These are phyloP conservation scores for Gymnoscopelus microlampas DNA, from an alignment of 2,797 vertebrate genomes.

Conservation along the genomic window DNA sequence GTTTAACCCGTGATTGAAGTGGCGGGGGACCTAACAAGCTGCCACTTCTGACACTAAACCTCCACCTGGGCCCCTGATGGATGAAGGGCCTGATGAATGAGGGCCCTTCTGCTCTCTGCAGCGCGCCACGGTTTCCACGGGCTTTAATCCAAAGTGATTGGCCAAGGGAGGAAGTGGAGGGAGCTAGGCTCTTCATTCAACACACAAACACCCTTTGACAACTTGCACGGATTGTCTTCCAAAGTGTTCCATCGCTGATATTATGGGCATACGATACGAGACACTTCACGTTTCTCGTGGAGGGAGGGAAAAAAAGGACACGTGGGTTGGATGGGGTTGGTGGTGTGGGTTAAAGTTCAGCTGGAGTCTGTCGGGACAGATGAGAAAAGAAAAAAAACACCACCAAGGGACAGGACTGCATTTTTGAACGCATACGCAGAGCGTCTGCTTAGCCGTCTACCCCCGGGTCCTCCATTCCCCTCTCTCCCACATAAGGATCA, in stretches of 20 bases:
- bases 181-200: conserved; percentile 59
- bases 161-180: conserved; percentile 54
- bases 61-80: conserved; percentile 39
- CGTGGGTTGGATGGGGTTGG: not conserved
- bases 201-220: conserved; percentile 64
- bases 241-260: conserved; percentile 58
- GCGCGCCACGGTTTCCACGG: conserved; percentile 48
- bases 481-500: conserved; percentile 60
- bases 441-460: conserved; percentile 58
- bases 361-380: conserved; percentile 1
- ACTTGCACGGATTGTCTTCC: conserved; percentile 51
- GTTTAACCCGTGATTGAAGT: conserved; percentile 46
- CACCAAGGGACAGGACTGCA: conserved; percentile 45
- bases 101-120: conserved; percentile 49
- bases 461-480: conserved; percentile 61
- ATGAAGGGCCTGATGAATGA: conserved; percentile 63
- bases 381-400: conserved; percentile 15
- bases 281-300: conserved; percentile 20
- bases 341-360: conserved; percentile 3
- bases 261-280: conserved; percentile 48
- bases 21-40: conserved; percentile 50
- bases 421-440: conserved; percentile 67
- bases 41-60: conserved; percentile 65
- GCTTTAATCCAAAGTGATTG: conserved; percentile 61
- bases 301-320: conserved; percentile 12